Conservation (phyloP, 1,140 invertebrate species). For the Bombus turneri region DNA sequence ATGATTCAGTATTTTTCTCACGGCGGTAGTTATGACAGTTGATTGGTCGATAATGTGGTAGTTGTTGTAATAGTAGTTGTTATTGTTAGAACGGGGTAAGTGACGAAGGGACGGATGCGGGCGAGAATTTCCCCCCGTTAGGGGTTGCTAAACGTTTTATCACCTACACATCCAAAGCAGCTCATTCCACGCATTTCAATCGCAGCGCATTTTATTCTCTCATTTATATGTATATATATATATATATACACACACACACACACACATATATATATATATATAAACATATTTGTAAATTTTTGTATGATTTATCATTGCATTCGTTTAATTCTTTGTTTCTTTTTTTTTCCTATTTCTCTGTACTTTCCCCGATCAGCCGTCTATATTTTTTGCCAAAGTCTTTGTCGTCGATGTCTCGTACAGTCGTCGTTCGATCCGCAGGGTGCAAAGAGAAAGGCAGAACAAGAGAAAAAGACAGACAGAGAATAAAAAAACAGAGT, state of each 20-base stretch:
- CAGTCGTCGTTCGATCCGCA: slow-evolving; percentile 45
- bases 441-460: slow-evolving; percentile 56
- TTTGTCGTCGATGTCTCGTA: slow-evolving; percentile 59
- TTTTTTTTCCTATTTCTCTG: slow-evolving; percentile 33
- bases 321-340: slow-evolving; percentile 3
- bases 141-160: slow-evolving; percentile 73
- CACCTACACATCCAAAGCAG: slow-evolving; percentile 82
- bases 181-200: slow-evolving; percentile 80
- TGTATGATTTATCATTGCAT: slow-evolving; percentile 1
- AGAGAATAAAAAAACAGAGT: background rate
- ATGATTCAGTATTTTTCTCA: slow-evolving; percentile 49
- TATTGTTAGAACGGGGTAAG: slow-evolving; percentile 56
- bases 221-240: slow-evolving; percentile 13
- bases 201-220: slow-evolving; percentile 53
- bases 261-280: too few relatives aligned
- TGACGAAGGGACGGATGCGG: slow-evolving; percentile 69
- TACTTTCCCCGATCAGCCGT: slow-evolving; percentile 23
- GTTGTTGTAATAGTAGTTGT: slow-evolving; percentile 55
- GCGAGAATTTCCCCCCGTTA: slow-evolving; percentile 58
- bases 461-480: slow-evolving; percentile 25
- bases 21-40: slow-evolving; percentile 54
- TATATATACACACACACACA: background rate
- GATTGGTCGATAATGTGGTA: slow-evolving; percentile 53
- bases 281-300: background rate
- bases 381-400: background rate